phyloP scores from a whole-genome alignment of 2,797 vertebrate species.

The Eidolon dupreanum region DNA sequence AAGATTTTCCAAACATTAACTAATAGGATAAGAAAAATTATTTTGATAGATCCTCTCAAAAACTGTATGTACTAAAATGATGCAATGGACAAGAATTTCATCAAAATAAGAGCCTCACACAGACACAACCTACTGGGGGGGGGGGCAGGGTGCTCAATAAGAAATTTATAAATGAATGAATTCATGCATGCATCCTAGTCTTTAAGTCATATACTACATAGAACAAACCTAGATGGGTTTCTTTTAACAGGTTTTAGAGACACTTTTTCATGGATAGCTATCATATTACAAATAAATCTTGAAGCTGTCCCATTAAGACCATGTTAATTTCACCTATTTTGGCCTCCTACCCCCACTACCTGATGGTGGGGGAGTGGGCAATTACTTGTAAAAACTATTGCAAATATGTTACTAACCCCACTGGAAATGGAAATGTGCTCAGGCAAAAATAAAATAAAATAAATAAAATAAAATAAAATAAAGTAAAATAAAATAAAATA shows the following conservation, averaged over 20 bases:
- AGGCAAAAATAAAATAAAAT: too few relatives aligned
- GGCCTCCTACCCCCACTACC: background rate
- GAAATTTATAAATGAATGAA: background rate
- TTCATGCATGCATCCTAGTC: background rate
- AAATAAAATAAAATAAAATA: too few relatives aligned
- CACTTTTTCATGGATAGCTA: background rate
- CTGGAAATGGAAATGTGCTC: background rate
- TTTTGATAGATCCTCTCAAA: constrained; percentile 5
- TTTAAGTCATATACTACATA: background rate
- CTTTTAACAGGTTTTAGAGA: constrained; percentile 17
- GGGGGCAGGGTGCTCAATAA: background rate
- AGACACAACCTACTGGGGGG: background rate
- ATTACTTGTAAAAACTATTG: background rate
- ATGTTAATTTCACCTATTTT: background rate
- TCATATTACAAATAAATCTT: constrained; percentile 24
- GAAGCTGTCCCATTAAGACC: background rate
- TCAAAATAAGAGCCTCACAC: background rate
- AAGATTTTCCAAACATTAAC: background rate
- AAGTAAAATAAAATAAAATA: too few relatives aligned
- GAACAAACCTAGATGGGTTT: background rate
- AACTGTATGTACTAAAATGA: background rate
- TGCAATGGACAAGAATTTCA: background rate
- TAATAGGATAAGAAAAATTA: constrained; percentile 36
- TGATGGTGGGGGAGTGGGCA: too few relatives aligned
- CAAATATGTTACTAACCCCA: background rate